A percentile compares a stretch with the other conserved stretches of the same genome.
These are phyloP conservation scores for Empidonax traillii DNA, from an alignment of 2,113 vertebrate genomes.

Conservation along the genomic window DNA sequence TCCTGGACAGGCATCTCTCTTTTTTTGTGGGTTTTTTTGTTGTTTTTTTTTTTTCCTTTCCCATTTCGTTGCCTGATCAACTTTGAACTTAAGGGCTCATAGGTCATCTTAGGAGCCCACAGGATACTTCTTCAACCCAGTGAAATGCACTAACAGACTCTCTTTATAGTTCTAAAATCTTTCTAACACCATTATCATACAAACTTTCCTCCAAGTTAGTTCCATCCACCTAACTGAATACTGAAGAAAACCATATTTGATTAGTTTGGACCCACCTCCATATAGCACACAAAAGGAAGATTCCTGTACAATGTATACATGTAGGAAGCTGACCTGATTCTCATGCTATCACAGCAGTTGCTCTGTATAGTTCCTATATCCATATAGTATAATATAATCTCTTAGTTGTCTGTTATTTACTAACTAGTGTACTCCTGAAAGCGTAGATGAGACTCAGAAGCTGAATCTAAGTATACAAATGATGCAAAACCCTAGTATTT, in stretches of 20 bases:
- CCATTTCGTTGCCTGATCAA: not conserved
- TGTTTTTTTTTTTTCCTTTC: not conserved
- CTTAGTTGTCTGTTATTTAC: not conserved
- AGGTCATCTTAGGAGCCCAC: not conserved
- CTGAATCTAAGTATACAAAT: not conserved
- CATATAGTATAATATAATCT: not conserved
- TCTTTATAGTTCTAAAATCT: not conserved
- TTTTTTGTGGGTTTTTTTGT: no score
- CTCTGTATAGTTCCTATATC: not conserved
- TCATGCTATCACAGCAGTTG: not conserved
- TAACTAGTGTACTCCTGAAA: not conserved
- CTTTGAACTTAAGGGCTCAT: not conserved
- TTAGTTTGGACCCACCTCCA: not conserved
- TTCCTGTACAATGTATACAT: not conserved
- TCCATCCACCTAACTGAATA: not conserved
- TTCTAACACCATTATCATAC: not conserved
- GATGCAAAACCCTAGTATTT: not conserved
- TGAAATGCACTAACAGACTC: not conserved
- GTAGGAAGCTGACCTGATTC: not conserved
- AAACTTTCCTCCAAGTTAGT: not conserved
- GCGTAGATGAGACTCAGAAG: not conserved
- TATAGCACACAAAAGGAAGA: accelerated
- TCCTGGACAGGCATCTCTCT: not conserved
- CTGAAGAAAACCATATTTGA: not conserved
- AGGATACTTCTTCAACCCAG: not conserved